Base-by-base conservation (phyloP, 2,113 vertebrate genomes). In the Pampusana beccarii region DNA sequence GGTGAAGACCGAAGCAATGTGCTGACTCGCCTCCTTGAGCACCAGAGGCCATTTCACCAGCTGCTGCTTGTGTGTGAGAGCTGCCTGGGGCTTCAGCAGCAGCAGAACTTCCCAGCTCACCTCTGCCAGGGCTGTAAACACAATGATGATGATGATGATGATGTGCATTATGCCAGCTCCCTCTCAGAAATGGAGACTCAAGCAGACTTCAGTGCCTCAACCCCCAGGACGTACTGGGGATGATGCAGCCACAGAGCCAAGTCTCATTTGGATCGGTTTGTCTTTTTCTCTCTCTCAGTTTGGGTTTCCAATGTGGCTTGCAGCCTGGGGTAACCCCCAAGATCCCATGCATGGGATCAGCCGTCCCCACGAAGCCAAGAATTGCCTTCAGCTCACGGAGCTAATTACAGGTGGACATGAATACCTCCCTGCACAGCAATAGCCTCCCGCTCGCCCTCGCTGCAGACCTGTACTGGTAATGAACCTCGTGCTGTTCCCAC, bases 291-390 rank as follows among this genome's bases (percentile, higher is more conserved):
- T 74, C 36, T 46, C 16, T 51, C 67, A 17, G 10, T 65, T 38
- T 77, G 57, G 28, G 21, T 44, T 75, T 80, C 51, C 40, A 46
- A 2, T 11, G 17, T 15, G 44, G 5, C n/a, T 71, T 80, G 25
- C 33, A 36, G 64, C 34, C 33, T 66, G 53, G 10, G 54, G 17
- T 50, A 51, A 34, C 21, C 48, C 36, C 10, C 0, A 2, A 90
- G 58, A 78, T 26, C 46, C 16, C 1, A 1, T 0, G 0, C 20
- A 11, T 16, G 21, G 19, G 54, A 19, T 86, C 77, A 64, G 34
- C 34, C 2, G 0, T 34, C 42, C n/a, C 42, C 66, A 40, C 0
- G 0, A 79, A 57, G 56, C 58, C 2, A 1, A 50, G 34, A 33
- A 57, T 36, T 57, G 34, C 44, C 13, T 42, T 40, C 13, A 31